Conservation (phyloP, 2,797 vertebrate genomes). For the Tenualosa ilisha region DNA sequence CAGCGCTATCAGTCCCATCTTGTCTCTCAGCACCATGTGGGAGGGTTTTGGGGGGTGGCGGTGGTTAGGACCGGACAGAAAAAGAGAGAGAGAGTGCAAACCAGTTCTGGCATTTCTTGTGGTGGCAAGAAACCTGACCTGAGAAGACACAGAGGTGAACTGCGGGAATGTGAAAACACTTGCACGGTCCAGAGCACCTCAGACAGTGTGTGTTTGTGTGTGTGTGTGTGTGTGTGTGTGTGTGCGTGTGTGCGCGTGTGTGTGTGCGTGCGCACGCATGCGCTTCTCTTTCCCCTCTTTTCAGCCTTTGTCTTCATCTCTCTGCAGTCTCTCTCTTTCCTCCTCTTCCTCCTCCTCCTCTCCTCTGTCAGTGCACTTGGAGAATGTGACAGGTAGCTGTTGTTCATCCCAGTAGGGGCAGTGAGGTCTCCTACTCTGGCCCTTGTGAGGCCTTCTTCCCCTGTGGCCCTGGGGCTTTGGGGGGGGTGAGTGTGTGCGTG, state of each 20-base stretch:
- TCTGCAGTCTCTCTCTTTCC: not conserved
- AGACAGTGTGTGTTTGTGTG: not conserved
- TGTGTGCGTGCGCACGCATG: not conserved
- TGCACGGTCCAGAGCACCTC: not conserved
- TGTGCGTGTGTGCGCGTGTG: no score
- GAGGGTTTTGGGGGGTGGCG: no score
- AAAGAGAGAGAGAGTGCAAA: not conserved
- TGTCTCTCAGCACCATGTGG: not conserved
- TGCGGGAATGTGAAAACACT: constrained; percentile 20
- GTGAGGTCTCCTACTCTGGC: not conserved
- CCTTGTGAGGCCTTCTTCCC: not conserved
- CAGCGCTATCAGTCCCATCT: not conserved
- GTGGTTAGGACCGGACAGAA: not conserved
- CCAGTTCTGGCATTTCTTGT: not conserved
- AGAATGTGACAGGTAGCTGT: constrained; percentile 14
- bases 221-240: not conserved
- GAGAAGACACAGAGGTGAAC: constrained; percentile 3
- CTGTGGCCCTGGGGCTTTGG: not conserved
- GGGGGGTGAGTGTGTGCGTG: not conserved
- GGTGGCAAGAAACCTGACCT: constrained; percentile 18
- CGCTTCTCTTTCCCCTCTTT: not conserved
- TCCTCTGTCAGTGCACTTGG: not conserved
- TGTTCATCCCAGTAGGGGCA: not conserved
- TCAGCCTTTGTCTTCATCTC: not conserved
- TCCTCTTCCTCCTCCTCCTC: not conserved